phyloP scores from a whole-genome alignment of 1,140 invertebrate genomes.

The Portunus trituberculatus region DNA sequence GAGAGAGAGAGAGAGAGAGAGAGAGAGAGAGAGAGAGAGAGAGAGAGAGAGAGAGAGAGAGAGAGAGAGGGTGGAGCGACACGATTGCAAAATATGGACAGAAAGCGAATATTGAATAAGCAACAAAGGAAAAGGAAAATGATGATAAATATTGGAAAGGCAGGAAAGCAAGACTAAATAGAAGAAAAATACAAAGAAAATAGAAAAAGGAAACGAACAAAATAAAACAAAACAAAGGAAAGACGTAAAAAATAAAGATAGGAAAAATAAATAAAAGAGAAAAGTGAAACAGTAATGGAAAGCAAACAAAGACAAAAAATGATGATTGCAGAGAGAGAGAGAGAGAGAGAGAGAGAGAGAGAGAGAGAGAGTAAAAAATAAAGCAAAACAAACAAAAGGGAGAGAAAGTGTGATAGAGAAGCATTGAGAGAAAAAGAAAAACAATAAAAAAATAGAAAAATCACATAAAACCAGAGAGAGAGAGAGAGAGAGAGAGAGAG shows the following conservation, averaged over 20 bases:
- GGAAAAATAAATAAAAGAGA: neutral
- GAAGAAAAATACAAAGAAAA: neutral
- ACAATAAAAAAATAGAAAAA: neutral
- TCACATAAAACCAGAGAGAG: no score
- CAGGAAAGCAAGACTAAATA: neutral
- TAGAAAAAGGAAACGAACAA: neutral
- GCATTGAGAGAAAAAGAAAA: neutral
- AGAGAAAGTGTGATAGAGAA: neutral
- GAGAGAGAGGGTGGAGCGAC: neutral
- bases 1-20: constrained; percentile 46
- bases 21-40: constrained; percentile 4
- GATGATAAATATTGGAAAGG: neutral
- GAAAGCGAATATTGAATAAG: no score
- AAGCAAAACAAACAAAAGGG: neutral
- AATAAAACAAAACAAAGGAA: neutral
- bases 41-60: constrained; percentile 24
- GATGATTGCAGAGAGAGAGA: neutral
- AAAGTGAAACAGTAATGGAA: neutral
- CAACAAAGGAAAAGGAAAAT: neutral
- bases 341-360: neutral
- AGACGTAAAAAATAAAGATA: neutral
- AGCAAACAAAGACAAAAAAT: neutral
- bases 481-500: no score
- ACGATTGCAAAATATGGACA: no score
- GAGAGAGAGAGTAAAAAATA: neutral